Conservation (phyloP, 2,797 vertebrate species). For the Arnoldichthys spilopterus region DNA sequence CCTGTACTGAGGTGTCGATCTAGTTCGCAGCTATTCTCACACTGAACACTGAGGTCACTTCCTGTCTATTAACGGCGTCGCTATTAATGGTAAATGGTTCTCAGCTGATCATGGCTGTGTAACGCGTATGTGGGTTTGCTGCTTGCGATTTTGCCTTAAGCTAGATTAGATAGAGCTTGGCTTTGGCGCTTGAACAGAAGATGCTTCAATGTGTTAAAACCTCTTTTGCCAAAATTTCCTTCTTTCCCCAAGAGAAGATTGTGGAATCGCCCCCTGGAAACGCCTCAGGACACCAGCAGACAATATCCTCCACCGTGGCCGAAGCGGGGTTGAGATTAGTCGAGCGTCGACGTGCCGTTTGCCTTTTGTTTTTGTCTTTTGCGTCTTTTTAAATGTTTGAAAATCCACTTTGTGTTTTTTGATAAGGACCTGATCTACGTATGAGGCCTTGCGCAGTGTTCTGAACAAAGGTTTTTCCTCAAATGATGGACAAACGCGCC, state of each 20-base stretch:
- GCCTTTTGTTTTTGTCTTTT: background rate
- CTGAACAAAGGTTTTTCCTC: background rate
- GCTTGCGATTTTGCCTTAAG: too few relatives aligned
- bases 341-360: background rate
- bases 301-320: background rate
- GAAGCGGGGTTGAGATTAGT: background rate
- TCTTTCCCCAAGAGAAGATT: conserved; percentile 20
- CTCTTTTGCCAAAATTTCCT: conserved; percentile 59
- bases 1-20: too few relatives aligned
- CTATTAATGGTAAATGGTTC: too few relatives aligned
- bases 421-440: background rate
- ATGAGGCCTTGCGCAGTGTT: background rate
- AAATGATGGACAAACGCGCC: background rate
- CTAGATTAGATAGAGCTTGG: background rate
- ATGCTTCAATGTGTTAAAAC: conserved; percentile 22
- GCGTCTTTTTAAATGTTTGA: background rate
- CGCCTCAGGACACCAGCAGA: conserved; percentile 1
- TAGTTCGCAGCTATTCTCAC: too few relatives aligned
- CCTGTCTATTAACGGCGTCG: too few relatives aligned
- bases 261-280: background rate
- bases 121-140: too few relatives aligned
- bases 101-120: too few relatives aligned
- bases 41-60: too few relatives aligned
- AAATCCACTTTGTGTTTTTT: background rate
- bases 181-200: background rate